Base-by-base conservation (phyloP, 2,797 vertebrate genomes). In the Tadarida brasiliensis region DNA sequence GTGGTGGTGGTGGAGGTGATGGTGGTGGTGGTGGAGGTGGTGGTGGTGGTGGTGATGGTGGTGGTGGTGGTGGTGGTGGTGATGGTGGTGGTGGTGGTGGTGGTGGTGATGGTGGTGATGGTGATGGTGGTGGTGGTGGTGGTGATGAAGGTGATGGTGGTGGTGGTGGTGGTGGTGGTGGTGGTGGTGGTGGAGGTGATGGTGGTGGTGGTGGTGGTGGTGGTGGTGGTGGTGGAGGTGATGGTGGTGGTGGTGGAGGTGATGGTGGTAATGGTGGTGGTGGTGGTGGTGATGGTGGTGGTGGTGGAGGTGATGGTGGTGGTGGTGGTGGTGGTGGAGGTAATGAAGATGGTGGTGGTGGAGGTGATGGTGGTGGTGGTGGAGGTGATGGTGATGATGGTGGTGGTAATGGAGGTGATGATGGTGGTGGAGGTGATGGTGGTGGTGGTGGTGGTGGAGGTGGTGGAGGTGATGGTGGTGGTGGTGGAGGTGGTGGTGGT, bases 101-200 rank as follows among this genome's bases (percentile, higher is more conserved):
- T 56, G 19, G 0, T 22, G n/a, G 4, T 59, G 14, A 0, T 35
- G 7, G 0, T 30, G 15, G 0, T 35, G n/a, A 0, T 26, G 28
- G 0, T 68, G 47, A 0, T 67, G 20, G 3, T 54, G 15, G 0
- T 7, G 33, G 3, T 39, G 67, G 1, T 30, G 33, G 0, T 57
- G 5, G 1, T 39, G 49, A 10, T 56, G n/a, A 0, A 15, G 15
- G 26, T 63, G 39, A 1, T 11, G 35, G 3, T 5, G 19, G 4
- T 7, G 20, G 2, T 51, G 44, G 6, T 63, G 39, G 2, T 63
- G 10, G 1, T 30, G 59, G 1, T 20, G 10, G 1, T 47, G 17
- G 0, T 56, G 54, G n/a, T 35, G 54, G 3, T 35, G n/a, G 0
- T 57, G 19, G 3, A 35, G n/a, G 14, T 33, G 49, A 1, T 17